Evolutionary conservation across 2,888 invertebrate genomes (phyloP), one percentile per base, ranked within the genome.

Genomic region (Halocaridina rubra): DNA sequence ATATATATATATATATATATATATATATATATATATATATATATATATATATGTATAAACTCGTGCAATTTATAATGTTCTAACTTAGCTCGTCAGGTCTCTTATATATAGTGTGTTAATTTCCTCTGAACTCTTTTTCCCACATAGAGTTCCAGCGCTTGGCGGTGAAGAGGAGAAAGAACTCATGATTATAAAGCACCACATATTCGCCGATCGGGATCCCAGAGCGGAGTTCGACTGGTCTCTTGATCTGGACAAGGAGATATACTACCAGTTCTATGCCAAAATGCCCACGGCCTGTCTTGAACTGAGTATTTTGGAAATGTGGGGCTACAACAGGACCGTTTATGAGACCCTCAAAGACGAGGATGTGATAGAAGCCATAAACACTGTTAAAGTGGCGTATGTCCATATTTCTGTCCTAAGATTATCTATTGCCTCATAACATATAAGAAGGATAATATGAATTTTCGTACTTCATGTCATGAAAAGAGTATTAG

Each of bases 291-390:
- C 84, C 69, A 75, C 53, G 29, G 84, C 88, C 24, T 96, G 95
- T 90, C 92, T 93, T 81, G 92, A 93, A 87, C 91, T 92, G 88
- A 95, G 94, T 90, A 92, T 95, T 86, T 90, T 95, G 88, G 95
- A 95, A 90, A 91, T 95, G 88, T 96, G 95, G 95, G 92, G 93
- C 64, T 94, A 92, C 90, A 92, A 94, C 89, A 90, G 91, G 82
- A 91, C 91, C 39, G 89, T 91, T 86, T 92, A 95, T 80, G 90
- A 90, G 30, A 91, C 91, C 88, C 90, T 93, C 84, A 93, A 94
- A 0, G 93, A 92, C 89, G 90, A 93, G 80, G 93, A 95, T 84
- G 94, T 95, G 88, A 89, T 95, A 57, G 89, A 91, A 24, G 93
- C 92, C 89, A 89, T 95, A 32, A 94, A 95, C 90, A 91, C 91